These are phyloP conservation scores for Leptodactylus fuscus DNA, from an alignment of 2,113 vertebrate species.

Conservation along the genomic window DNA sequence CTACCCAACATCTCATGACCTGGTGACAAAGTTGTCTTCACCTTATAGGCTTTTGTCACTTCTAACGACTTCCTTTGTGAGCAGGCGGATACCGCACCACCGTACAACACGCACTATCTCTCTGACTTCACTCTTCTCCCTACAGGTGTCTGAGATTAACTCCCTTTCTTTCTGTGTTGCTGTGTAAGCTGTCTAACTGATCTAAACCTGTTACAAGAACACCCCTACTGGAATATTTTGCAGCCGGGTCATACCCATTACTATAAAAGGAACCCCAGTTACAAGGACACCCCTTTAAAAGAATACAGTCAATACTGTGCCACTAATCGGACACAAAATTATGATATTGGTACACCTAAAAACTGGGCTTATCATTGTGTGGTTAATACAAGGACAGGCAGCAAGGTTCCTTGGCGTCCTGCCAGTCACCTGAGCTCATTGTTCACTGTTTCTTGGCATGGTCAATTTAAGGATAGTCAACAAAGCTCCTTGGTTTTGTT, in stretches of 20 bases:
- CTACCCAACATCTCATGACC: slow-evolving; percentile 36
- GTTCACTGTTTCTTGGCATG: background rate
- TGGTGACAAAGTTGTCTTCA: slow-evolving; percentile 52
- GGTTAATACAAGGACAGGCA: slow-evolving; percentile 1
- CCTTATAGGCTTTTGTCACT: slow-evolving; percentile 51
- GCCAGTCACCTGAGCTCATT: background rate
- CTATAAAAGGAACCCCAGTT: slow-evolving; percentile 34
- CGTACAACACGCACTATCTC: slow-evolving; percentile 21
- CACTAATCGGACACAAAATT: background rate
- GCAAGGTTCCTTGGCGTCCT: background rate
- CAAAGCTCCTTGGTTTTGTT: slow-evolving; percentile 3
- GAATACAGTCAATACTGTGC: background rate
- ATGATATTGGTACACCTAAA: background rate
- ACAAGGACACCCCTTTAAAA: slow-evolving; percentile 43
- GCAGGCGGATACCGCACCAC: slow-evolving; percentile 46
- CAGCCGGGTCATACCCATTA: slow-evolving; percentile 20
- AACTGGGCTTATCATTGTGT: background rate
- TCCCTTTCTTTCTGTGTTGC: slow-evolving; percentile 40
- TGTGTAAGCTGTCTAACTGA: slow-evolving; percentile 41
- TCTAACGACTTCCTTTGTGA: slow-evolving; percentile 55
- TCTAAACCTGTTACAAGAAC: slow-evolving; percentile 58
- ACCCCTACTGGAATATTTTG: slow-evolving; percentile 43
- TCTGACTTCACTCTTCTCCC: slow-evolving; percentile 54
- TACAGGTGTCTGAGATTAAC: slow-evolving; percentile 58
- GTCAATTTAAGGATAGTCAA: background rate